Evolutionary conservation across 2,113 vertebrate species (phyloP).

Genomic region (Melanerpes formicivorus): DNA sequence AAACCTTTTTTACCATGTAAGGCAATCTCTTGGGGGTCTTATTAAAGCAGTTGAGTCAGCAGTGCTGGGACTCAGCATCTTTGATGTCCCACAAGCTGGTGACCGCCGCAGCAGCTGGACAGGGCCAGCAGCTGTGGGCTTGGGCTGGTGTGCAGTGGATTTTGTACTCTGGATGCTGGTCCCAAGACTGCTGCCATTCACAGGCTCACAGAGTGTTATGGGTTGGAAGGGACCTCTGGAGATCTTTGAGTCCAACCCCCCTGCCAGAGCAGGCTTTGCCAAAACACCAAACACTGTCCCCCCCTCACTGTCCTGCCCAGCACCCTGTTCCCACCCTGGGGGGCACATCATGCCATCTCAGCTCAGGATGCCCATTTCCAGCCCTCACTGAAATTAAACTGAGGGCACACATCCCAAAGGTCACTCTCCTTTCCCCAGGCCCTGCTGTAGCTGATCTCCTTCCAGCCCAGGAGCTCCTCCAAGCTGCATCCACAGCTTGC

Average conservation of each 20-base stretch:
- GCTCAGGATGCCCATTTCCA: neutral
- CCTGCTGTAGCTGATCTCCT: neutral
- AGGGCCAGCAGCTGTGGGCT: neutral
- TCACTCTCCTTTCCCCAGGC: neutral
- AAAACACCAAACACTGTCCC: neutral
- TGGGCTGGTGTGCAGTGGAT: rapidly evolving
- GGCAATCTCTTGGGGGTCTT: neutral
- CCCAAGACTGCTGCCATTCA: neutral
- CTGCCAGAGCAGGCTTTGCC: too few species aligned
- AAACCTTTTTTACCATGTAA: neutral
- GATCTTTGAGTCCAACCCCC: too few species aligned
- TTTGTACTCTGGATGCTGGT: neutral
- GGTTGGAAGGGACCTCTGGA: too few species aligned
- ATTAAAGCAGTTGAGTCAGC: neutral
- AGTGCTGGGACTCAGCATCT: rapidly evolving
- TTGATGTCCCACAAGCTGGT: rapidly evolving
- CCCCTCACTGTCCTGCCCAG: neutral
- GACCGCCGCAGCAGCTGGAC: neutral
- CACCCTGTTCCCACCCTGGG: rapidly evolving
- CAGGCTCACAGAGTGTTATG: too few species aligned
- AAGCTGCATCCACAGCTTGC: rapidly evolving
- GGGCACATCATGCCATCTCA: rapidly evolving
- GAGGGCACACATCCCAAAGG: rapidly evolving
- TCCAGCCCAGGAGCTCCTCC: neutral
- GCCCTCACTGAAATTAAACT: neutral